Evolutionary conservation across 2,888 invertebrate species (phyloP).

Genomic region (Eristalis intricaria): DNA sequence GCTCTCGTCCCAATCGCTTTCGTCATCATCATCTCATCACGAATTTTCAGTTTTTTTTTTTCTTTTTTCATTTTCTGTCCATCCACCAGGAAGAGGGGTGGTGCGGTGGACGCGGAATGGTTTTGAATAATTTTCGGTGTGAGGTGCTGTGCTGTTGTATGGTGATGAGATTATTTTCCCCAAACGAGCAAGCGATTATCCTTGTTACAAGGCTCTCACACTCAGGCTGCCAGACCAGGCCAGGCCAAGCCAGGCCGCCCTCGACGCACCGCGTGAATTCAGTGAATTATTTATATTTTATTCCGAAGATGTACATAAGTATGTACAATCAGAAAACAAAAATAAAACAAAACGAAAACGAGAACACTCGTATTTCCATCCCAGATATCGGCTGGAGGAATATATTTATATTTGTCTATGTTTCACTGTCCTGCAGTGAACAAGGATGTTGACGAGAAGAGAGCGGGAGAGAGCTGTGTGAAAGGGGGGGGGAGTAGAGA

Average conservation of each 20-base stretch:
- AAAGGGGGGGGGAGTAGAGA: not conserved
- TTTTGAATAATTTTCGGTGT: constrained; percentile 12
- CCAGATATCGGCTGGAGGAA: not conserved
- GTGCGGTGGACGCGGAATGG: constrained; percentile 3
- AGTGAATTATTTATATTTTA: constrained; percentile 65
- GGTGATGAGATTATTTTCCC: constrained; percentile 40
- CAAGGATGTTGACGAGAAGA: not conserved
- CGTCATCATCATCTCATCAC: constrained; percentile 65
- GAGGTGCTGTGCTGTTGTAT: not conserved
- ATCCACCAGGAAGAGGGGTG: constrained; percentile 11
- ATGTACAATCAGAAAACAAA: not conserved
- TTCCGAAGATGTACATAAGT: constrained; percentile 1
- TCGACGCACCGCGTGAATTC: constrained; percentile 45
- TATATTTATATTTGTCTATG: constrained; percentile 45
- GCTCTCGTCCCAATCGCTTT: constrained; percentile 56
- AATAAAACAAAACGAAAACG: constrained; percentile 52
- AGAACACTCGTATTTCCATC: constrained; percentile 1
- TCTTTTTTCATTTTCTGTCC: constrained; percentile 37
- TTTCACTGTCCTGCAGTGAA: constrained; percentile 15
- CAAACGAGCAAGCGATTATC: constrained; percentile 43
- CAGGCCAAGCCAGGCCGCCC: not conserved
- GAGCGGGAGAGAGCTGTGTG: not conserved
- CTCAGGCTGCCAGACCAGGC: too few species aligned
- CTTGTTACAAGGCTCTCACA: constrained; percentile 34
- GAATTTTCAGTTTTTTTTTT: constrained; percentile 15